Evolutionary conservation across 2,797 vertebrate genomes (phyloP).

Genomic region (Galaxias olidus): DNA sequence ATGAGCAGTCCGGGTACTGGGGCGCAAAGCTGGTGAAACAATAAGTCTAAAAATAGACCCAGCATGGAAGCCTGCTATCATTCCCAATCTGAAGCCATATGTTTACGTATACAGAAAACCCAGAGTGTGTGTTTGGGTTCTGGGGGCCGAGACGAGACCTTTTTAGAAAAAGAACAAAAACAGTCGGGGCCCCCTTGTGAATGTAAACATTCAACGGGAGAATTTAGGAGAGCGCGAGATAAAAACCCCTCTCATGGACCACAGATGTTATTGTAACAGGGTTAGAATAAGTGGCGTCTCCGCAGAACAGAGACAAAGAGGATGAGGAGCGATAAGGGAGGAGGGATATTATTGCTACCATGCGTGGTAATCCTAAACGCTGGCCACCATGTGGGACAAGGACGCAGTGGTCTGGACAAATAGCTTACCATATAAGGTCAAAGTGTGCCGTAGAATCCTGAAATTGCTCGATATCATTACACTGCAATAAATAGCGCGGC

Average conservation of each 20-base stretch:
- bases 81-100: neutral
- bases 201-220: conserved; percentile 23
- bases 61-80: too few relatives aligned
- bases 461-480: neutral
- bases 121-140: too few relatives aligned
- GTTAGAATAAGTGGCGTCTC: conserved; percentile 26
- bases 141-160: neutral
- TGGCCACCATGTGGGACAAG: conserved; percentile 24
- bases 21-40: neutral
- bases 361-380: conserved; percentile 29
- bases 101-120: neutral
- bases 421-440: conserved; percentile 33
- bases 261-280: conserved; percentile 38
- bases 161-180: conserved; percentile 12
- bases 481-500: neutral
- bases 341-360: conserved; percentile 38
- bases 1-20: conserved; percentile 3
- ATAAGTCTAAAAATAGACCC: neutral
- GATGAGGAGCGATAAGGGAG: conserved; percentile 23
- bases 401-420: conserved; percentile 20
- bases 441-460: neutral
- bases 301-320: conserved; percentile 30
- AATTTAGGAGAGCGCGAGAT: conserved; percentile 15
- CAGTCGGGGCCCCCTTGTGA: conserved; percentile 2
- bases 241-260: conserved; percentile 18